These are phyloP conservation scores for Rapana venosa DNA, from an alignment of 2,888 invertebrate species.

Conservation along the genomic window DNA sequence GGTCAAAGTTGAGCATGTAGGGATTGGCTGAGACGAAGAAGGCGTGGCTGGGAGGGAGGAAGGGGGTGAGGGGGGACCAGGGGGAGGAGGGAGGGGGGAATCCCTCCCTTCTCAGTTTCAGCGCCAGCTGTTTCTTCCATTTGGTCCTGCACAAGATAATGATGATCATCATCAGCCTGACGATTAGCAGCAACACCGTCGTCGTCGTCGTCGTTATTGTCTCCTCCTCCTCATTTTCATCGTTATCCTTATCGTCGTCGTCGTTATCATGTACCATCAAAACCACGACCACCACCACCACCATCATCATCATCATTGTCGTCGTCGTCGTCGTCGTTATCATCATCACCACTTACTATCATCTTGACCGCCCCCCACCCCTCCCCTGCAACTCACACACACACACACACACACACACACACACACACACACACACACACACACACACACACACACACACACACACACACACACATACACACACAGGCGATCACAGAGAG, in stretches of 20 bases:
- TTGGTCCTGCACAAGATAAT: constrained; percentile 84
- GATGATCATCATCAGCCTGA: neutral
- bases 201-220: no score
- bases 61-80: constrained; percentile 41
- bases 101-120: constrained; percentile 90
- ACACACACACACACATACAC: neutral
- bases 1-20: constrained; percentile 29
- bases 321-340: no score
- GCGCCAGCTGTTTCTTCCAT: constrained; percentile 97
- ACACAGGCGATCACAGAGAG: neutral
- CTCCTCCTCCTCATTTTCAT: no score
- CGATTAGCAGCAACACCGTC: no score
- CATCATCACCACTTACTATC: no score
- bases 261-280: neutral
- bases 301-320: no score
- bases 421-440: neutral
- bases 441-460: neutral
- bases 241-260: no score
- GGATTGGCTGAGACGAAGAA: constrained; percentile 26
- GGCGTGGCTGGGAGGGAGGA: constrained; percentile 40
- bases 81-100: constrained; percentile 38
- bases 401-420: neutral
- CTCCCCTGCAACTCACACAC: no score
- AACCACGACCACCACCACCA: no score
- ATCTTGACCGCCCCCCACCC: no score